Base-by-base conservation (phyloP, 2,797 vertebrate genomes). In the Fistularia tabacaria region DNA sequence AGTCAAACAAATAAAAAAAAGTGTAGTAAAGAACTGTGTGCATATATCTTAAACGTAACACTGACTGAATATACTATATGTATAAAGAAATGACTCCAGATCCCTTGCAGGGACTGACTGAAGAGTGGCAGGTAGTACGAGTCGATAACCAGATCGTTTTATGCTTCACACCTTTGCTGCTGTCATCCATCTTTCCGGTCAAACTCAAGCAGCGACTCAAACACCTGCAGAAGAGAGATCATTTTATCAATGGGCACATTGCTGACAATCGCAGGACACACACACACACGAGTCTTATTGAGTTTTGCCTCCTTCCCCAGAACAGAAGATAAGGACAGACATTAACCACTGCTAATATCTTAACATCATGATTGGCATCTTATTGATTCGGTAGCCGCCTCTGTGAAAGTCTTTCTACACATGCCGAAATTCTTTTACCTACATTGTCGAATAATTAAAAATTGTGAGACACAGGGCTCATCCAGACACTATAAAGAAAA, bases 11-110 rank as follows among this genome's bases (percentile, higher is more conserved):
- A 49, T 36, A 10, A 46, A 54, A 54, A 36, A 38, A 47, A 59
- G 63, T 51, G 38, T 50, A 69, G 67, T 50, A 71, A 81, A 56
- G 54, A 81, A 80, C 65, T 7, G 13, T 75, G 70, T 74, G 72
- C 71, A 68, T 74, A 79, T 74, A 86, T 61, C 86, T 76, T 72
- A 46, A 47, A 9, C 52, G 58, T 83, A 90, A 89, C 78, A 90
- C 79, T 84, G 80, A 74, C 75, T 76, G 77, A 78, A 82, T 81
- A 87, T 83, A 83, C 48, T 79, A 66, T 67, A 81, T 54, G 66
- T 67, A 75, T 60, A 51, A 51, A 45, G 58, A 70, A 69, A 53
- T 0, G 1, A 72, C 9, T 80, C 66, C 70, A 71, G 43, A 69
- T 71, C 66, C 66, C 49, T 50, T 11, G 36, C 51, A 45, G 60